A percentile compares a stretch with the other conserved stretches of the same genome.
These are phyloP conservation scores for Boulengeromyrus knoepffleri DNA, from an alignment of 2,113 vertebrate species.

Conservation along the genomic window DNA sequence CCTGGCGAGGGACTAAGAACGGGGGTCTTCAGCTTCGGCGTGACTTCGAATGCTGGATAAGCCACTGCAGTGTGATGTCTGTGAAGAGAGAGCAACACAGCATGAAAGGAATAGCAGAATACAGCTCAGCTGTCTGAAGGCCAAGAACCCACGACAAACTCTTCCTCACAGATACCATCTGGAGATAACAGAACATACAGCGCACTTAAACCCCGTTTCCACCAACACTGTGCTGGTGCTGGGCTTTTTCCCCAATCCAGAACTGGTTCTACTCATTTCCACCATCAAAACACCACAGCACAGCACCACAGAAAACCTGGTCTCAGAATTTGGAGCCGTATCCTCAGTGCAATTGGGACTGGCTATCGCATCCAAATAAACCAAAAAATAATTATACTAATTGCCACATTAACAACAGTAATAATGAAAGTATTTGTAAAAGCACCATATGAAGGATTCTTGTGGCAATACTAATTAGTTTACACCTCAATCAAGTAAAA, in stretches of 20 bases:
- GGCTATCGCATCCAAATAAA: neutral
- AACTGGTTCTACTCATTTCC: neutral
- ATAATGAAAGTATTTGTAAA: neutral
- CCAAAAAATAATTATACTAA: neutral
- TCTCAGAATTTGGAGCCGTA: neutral
- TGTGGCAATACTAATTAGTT: neutral
- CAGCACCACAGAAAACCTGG: neutral
- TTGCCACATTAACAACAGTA: neutral
- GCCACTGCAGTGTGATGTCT: slow-evolving; percentile 76
- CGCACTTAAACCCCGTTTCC: neutral
- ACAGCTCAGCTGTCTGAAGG: neutral
- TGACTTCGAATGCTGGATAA: slow-evolving; percentile 83
- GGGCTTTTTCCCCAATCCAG: neutral
- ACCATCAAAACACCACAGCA: neutral
- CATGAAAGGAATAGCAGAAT: neutral
- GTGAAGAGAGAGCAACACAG: neutral
- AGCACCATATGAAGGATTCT: neutral
- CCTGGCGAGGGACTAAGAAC: slow-evolving; percentile 25
- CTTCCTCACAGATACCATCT: neutral
- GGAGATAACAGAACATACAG: neutral
- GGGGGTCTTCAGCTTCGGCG: slow-evolving; percentile 62
- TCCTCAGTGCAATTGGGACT: neutral
- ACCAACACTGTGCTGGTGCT: neutral
- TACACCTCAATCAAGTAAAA: neutral
- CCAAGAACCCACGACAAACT: neutral